Evolutionary conservation across 2,797 vertebrate genomes (phyloP).

Genomic region (Mus spretus): DNA sequence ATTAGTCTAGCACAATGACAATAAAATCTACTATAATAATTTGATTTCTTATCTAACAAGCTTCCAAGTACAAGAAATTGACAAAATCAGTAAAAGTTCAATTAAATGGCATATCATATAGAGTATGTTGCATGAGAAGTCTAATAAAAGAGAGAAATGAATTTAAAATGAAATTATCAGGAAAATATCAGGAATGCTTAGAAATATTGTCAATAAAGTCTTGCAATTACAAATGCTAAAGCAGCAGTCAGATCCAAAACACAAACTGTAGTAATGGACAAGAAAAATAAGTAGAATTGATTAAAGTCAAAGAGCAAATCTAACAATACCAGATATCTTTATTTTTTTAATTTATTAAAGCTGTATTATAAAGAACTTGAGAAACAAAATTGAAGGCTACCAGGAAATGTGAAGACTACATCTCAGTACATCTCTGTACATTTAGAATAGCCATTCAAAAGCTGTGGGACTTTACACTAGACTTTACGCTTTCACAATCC

Average conservation of each 20-base stretch:
- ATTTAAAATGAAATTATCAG: not conserved
- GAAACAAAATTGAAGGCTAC: not conserved
- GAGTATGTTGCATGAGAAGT: not conserved
- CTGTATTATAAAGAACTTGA: not conserved
- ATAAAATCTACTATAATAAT: constrained; percentile 21
- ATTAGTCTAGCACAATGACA: not conserved
- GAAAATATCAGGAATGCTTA: not conserved
- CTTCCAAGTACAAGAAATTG: not conserved
- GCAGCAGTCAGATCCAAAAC: not conserved
- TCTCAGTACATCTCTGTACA: not conserved
- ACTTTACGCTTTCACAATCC: not conserved
- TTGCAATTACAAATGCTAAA: accelerated
- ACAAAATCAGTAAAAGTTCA: constrained; percentile 16
- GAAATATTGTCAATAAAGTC: not conserved
- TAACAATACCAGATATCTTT: not conserved
- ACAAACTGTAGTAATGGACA: not conserved
- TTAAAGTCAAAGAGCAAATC: not conserved
- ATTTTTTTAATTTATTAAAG: not conserved
- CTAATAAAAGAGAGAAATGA: not conserved
- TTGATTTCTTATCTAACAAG: not conserved
- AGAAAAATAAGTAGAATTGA: not conserved
- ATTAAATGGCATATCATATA: not conserved
- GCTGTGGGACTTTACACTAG: not conserved
- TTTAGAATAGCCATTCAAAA: not conserved
- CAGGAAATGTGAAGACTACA: not conserved